Conservation (phyloP, 37 sponge, comb jelly and placozoan genomes). For the Theonella swinhoei region DNA sequence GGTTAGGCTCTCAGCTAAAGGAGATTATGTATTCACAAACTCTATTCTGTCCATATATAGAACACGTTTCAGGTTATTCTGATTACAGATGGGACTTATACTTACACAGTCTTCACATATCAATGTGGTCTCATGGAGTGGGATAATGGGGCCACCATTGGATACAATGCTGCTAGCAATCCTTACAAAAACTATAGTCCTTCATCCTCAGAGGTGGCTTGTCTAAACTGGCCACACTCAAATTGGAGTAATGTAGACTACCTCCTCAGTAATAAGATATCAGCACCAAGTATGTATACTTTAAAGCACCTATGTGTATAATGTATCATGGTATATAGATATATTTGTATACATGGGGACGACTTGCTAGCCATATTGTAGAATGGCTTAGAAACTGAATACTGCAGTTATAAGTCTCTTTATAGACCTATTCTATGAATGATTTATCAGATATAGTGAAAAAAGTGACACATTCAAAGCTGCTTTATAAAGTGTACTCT, state of each 20-base stretch:
- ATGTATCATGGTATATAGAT: too few species aligned
- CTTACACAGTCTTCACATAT: constrained; percentile 59
- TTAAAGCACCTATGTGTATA: too few species aligned
- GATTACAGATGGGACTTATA: constrained; percentile 16
- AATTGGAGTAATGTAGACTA: constrained; percentile 42
- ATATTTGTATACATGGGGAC: too few species aligned
- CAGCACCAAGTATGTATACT: not conserved
- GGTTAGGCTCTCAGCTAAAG: not conserved
- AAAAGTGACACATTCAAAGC: too few species aligned
- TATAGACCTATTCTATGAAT: too few species aligned
- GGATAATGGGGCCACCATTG: constrained; percentile 34
- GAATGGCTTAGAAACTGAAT: too few species aligned
- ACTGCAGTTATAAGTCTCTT: too few species aligned
- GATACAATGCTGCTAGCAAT: constrained; percentile 32
- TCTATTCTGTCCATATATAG: not conserved
- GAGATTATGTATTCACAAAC: too few species aligned
- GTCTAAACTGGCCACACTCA: constrained; percentile 5
- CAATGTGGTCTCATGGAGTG: constrained; percentile 35
- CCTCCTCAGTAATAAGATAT: not conserved
- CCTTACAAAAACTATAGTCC: constrained; percentile 25
- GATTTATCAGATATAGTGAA: too few species aligned
- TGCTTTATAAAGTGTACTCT: too few species aligned
- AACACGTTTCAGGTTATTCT: constrained; percentile 52
- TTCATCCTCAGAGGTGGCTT: constrained; percentile 14
- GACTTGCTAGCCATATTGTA: too few species aligned